Evolutionary conservation across 2,797 vertebrate genomes (phyloP).

Genomic region (Pseudochirops cupreus): DNA sequence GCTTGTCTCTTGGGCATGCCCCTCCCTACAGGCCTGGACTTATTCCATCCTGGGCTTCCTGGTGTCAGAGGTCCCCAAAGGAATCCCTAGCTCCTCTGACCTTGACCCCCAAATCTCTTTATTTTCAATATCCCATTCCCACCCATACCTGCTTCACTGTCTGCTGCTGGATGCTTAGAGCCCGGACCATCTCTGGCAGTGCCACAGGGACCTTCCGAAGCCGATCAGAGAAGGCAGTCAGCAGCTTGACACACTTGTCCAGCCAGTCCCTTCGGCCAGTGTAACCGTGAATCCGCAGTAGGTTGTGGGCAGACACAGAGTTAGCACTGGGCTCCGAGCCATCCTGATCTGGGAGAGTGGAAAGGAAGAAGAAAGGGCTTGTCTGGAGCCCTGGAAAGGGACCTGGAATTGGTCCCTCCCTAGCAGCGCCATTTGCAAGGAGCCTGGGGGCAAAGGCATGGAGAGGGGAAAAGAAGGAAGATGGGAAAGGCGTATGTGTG

Average conservation of each 20-base stretch:
- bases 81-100: neutral
- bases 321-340: constrained; percentile 95
- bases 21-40: neutral
- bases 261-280: constrained; percentile 90
- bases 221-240: constrained; percentile 92
- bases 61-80: neutral
- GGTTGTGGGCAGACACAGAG: constrained; percentile 91
- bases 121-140: neutral
- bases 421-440: fast-evolving
- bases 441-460: neutral
- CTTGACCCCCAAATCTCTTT: neutral
- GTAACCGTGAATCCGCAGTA: constrained; percentile 92
- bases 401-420: neutral
- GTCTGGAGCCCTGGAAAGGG: neutral
- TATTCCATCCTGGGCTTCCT: neutral
- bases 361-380: neutral
- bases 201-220: constrained; percentile 90
- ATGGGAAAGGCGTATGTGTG: neutral
- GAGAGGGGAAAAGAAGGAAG: neutral
- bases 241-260: constrained; percentile 87
- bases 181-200: constrained; percentile 93
- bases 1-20: neutral
- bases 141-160: constrained; percentile 90
- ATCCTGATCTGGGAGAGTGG: constrained; percentile 90
- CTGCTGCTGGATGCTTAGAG: constrained; percentile 89